Conservation (phyloP, 2,888 invertebrate species). For the Sylvicola cinctus region DNA sequence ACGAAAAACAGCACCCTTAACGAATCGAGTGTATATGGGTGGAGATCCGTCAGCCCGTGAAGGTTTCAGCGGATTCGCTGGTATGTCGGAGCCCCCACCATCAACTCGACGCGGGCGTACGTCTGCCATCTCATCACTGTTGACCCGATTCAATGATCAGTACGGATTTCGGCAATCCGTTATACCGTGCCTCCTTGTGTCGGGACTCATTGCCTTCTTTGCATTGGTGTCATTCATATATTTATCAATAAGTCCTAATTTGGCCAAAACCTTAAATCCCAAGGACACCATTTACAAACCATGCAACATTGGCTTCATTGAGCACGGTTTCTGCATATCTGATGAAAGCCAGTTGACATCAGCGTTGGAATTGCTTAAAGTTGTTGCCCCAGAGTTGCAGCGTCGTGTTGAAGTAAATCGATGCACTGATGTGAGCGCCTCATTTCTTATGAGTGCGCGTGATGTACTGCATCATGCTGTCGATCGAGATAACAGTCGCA, state of each 20-base stretch:
- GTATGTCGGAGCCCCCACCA: no score
- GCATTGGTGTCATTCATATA: constrained; percentile 43
- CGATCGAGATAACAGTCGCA: constrained; percentile 25
- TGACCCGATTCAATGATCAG: no score
- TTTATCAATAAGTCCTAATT: constrained; percentile 31
- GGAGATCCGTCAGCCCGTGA: no score
- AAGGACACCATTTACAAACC: constrained; percentile 32
- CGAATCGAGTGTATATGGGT: no score
- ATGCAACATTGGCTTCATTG: constrained; percentile 31
- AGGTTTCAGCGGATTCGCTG: no score
- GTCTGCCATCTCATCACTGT: no score
- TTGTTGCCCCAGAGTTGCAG: constrained; percentile 41
- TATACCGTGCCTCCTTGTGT: constrained; percentile 41
- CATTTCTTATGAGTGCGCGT: constrained; percentile 37
- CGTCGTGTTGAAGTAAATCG: constrained; percentile 26
- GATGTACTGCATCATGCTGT: constrained; percentile 36
- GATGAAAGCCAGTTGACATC: constrained; percentile 35
- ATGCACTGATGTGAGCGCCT: constrained; percentile 19
- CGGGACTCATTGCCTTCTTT: constrained; percentile 40
- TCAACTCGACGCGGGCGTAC: no score
- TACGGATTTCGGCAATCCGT: constrained; percentile 15
- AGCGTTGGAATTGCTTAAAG: constrained; percentile 40
- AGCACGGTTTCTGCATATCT: constrained; percentile 35
- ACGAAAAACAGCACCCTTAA: no score
- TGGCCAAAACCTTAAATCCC: constrained; percentile 16